Evolutionary conservation across 1,140 invertebrate species (phyloP).

Genomic region (Ephestia elutella): DNA sequence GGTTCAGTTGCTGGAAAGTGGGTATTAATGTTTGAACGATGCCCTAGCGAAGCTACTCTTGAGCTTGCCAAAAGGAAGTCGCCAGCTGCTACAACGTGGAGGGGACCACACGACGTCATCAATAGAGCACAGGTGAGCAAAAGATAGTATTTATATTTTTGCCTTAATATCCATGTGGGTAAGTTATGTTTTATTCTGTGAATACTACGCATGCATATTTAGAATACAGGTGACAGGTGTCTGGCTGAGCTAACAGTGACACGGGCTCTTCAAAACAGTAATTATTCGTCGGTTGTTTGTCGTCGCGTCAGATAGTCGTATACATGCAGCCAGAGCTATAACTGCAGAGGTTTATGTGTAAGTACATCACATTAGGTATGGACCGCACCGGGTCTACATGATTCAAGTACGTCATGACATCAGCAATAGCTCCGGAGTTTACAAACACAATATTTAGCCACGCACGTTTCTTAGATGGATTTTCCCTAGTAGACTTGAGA

Average conservation of each 20-base stretch:
- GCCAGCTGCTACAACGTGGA: slow-evolving; percentile 76
- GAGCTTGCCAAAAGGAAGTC: slow-evolving; percentile 81
- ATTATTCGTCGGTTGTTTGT: slow-evolving; percentile 22
- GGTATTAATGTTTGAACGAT: slow-evolving; percentile 93
- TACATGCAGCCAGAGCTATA: slow-evolving; percentile 9
- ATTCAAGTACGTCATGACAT: slow-evolving; percentile 15
- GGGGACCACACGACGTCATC: slow-evolving; percentile 78
- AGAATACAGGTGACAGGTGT: background rate
- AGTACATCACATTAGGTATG: slow-evolving; percentile 7
- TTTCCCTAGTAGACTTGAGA: background rate
- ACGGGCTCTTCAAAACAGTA: slow-evolving; percentile 19
- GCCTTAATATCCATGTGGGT: too few species aligned
- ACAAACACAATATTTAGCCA: background rate
- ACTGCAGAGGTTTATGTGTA: slow-evolving; percentile 10
- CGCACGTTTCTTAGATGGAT: background rate
- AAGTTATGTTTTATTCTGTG: background rate
- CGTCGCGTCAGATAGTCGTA: slow-evolving; percentile 17
- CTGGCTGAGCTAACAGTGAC: slow-evolving; percentile 11
- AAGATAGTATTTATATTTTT: too few species aligned
- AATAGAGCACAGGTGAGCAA: slow-evolving; percentile 81
- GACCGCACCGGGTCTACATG: slow-evolving; percentile 7
- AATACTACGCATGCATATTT: background rate
- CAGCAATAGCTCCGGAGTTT: slow-evolving; percentile 6
- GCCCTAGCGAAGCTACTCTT: slow-evolving; percentile 83
- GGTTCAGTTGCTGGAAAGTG: slow-evolving; percentile 94